phyloP scores from a whole-genome alignment of 2,113 vertebrate genomes.

The Antidorcas marsupialis region DNA sequence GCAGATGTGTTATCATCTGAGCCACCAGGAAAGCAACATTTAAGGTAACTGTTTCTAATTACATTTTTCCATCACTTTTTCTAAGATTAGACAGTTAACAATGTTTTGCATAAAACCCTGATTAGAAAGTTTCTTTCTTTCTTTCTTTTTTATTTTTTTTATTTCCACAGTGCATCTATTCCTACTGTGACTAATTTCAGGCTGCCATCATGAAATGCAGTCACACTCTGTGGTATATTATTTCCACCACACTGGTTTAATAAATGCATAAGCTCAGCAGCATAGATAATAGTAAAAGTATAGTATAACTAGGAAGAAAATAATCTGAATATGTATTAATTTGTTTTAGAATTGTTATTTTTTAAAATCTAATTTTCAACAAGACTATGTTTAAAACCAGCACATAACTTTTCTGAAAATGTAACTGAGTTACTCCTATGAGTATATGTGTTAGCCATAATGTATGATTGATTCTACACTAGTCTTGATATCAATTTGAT shows the following conservation, averaged over 20 bases:
- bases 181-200: not conserved
- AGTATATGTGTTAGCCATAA: rapidly evolving
- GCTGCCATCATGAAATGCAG: too few relatives aligned
- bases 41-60: not conserved
- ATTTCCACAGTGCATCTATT: too few relatives aligned
- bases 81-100: not conserved
- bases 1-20: not conserved
- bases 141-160: not conserved
- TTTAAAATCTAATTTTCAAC: not conserved
- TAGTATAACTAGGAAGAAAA: not conserved
- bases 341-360: not conserved
- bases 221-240: rapidly evolving
- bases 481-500: not conserved
- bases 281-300: not conserved
- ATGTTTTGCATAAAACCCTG: not conserved
- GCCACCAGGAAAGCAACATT: not conserved
- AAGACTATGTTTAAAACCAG: not conserved
- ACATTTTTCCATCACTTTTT: not conserved
- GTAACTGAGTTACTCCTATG: not conserved
- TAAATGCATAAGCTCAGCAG: not conserved
- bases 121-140: not conserved
- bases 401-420: not conserved
- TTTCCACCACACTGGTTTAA: not conserved
- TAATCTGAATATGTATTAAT: not conserved
- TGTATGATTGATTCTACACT: rapidly evolving